A percentile compares a stretch with the other conserved stretches of the same genome.
phyloP scores from a whole-genome alignment of 2,888 invertebrate genomes.

The Metalampra italica region DNA sequence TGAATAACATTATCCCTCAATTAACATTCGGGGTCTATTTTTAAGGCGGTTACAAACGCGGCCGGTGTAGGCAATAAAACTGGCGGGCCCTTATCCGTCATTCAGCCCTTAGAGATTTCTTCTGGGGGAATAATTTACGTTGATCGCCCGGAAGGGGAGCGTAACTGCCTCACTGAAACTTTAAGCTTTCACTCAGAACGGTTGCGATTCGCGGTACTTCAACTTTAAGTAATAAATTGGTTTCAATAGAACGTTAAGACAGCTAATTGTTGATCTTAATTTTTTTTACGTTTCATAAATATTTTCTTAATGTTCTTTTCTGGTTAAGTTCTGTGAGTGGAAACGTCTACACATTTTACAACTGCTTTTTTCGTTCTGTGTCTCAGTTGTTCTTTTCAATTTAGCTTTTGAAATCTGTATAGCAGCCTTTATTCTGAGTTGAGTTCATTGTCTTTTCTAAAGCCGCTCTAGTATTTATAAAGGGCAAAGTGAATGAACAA shows the following conservation, averaged over 20 bases:
- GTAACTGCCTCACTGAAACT: conserved; percentile 76
- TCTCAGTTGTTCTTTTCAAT: too few species aligned
- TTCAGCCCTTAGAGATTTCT: conserved; percentile 76
- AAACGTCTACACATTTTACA: too few species aligned
- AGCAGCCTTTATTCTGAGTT: too few species aligned
- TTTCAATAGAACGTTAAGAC: conserved; percentile 56
- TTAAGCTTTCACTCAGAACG: conserved; percentile 74
- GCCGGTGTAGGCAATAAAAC: conserved; percentile 72
- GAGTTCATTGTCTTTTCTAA: too few species aligned
- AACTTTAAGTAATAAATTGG: conserved; percentile 71
- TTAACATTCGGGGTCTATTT: conserved; percentile 71
- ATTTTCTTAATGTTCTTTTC: conserved; percentile 10
- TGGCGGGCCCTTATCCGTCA: conserved; percentile 76
- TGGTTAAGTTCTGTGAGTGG: too few species aligned
- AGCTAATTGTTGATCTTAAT: conserved; percentile 38
- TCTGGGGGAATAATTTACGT: conserved; percentile 77
- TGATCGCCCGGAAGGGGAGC: conserved; percentile 73
- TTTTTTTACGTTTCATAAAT: conserved; percentile 23
- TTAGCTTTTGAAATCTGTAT: too few species aligned
- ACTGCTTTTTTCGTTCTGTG: too few species aligned
- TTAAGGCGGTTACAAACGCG: conserved; percentile 61
- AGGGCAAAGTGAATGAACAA: too few species aligned
- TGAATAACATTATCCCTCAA: conserved; percentile 72
- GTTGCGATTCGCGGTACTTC: conserved; percentile 67
- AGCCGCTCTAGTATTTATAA: too few species aligned